Base-by-base conservation (phyloP, 2,888 invertebrate genomes). In the Keiferia lycopersicella region DNA sequence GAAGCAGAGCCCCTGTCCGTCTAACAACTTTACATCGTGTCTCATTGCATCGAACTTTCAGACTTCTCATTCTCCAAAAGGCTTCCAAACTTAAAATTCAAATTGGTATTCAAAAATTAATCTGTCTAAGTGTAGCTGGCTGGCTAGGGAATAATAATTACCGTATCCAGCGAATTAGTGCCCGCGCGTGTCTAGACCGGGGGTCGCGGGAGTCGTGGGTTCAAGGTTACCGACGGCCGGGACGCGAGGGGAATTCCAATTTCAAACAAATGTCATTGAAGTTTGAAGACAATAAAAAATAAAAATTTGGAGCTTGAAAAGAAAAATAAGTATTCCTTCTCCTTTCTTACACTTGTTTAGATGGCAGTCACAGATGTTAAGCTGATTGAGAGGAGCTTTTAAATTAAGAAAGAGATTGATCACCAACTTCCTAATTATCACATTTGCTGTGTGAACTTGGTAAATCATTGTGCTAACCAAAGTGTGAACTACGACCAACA, bases 51-150 rank as follows among this genome's bases (percentile, higher is more conserved):
- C 34, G n/a, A 56, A 34, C 30, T 34, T 56, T 30, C 7, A 34
- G 34, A 56, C 51, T 53, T 53, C 51, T 1, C 22, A 34, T 30
- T 34, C 14, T 34, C n/a, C 7, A 56, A 34, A 56, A 16, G n/a
- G 56, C 26, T 14, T 20, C 45, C 41, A 41, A 45, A 41, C 14
- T 60, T 22, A 12, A 60, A 60, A 60, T 45, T 22, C 60, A 60
- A 56, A 56, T 56, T 16, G 34, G 34, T 34, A 56, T 56, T 56
- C 16, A 56, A 56, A 58, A 58, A 58, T 39, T 38, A 58, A 58
- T 58, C 58, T 39, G 39, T 58, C 39, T 97, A 0, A 1, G 97
- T 97, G 0, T 97, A 97, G 3, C 94, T 93, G 62, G 96, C 95
- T 67, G 50, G 41, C 56, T 38, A 34, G 62, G 62, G 62, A 53